phyloP scores from a whole-genome alignment of 2,888 invertebrate genomes.

The Leucozona laternaria region DNA sequence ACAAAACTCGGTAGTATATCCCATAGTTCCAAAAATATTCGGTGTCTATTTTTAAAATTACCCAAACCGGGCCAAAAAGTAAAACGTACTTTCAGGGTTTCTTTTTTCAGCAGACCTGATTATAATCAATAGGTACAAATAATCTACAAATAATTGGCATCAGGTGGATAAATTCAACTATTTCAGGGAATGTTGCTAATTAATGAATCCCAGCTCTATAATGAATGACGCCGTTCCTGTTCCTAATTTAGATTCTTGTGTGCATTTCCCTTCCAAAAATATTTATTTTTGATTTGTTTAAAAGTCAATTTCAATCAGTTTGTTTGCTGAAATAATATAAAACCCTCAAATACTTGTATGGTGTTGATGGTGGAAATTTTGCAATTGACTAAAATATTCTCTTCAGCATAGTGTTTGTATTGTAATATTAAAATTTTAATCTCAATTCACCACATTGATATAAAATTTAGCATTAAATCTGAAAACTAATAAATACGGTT shows the following conservation, averaged over 20 bases:
- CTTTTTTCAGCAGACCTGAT: conserved; percentile 34
- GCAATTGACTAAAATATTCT: neutral
- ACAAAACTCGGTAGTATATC: conserved; percentile 7
- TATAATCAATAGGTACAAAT: conserved; percentile 45
- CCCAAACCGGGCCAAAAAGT: conserved; percentile 20
- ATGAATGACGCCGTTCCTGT: neutral
- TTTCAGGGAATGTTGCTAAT: conserved; percentile 68
- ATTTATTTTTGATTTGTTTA: neutral
- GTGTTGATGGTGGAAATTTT: neutral
- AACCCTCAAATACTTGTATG: neutral
- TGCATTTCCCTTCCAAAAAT: neutral
- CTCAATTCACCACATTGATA: too few relatives aligned
- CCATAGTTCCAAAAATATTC: conserved; percentile 36
- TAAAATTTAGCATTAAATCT: too few relatives aligned
- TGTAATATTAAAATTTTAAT: too few relatives aligned
- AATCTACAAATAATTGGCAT: conserved; percentile 46
- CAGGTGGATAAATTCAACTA: conserved; percentile 61
- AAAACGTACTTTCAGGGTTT: conserved; percentile 24
- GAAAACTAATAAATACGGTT: too few relatives aligned
- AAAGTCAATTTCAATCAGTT: neutral
- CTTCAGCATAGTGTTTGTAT: too few relatives aligned
- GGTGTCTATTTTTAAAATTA: conserved; percentile 16
- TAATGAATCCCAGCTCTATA: conserved; percentile 44
- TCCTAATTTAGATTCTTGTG: neutral
- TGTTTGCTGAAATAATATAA: neutral